These are phyloP conservation scores for Seira ritae DNA, from an alignment of 2,888 invertebrate species.

Conservation along the genomic window DNA sequence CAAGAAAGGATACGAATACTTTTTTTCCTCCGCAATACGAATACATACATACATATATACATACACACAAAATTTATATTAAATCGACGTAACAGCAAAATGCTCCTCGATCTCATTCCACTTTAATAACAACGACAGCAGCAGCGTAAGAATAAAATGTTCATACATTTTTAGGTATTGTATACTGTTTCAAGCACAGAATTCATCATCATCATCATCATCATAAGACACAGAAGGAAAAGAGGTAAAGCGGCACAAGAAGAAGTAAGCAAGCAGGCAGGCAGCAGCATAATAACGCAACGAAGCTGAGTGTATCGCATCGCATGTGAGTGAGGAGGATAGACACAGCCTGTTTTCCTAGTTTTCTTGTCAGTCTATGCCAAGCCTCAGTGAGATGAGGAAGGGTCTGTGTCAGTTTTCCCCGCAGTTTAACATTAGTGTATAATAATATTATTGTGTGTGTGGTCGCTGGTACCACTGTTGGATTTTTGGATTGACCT, in stretches of 20 bases:
- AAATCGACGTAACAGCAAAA: too few species aligned
- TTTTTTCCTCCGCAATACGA: too few species aligned
- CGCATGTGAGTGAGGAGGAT: not conserved
- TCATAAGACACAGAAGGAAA: not conserved
- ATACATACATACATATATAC: too few species aligned
- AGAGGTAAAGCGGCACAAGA: not conserved
- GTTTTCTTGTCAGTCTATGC: conserved; percentile 58
- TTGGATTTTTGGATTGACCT: conserved; percentile 42
- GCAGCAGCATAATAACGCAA: conserved; percentile 20
- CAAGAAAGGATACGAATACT: too few species aligned
- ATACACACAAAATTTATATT: too few species aligned
- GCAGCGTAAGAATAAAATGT: too few species aligned
- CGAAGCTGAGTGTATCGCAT: not conserved
- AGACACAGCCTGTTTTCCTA: conserved; percentile 62
- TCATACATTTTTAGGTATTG: too few species aligned
- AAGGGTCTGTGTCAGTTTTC: conserved; percentile 54
- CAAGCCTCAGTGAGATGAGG: conserved; percentile 30
- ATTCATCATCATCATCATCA: too few species aligned
- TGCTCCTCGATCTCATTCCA: too few species aligned
- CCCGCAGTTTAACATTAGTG: conserved; percentile 43
- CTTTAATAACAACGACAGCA: too few species aligned
- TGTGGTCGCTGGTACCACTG: conserved; percentile 48
- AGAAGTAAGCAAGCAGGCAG: too few species aligned
- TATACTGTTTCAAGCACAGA: too few species aligned
- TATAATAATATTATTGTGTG: conserved; percentile 52